Base-by-base conservation (phyloP, 2,797 vertebrate genomes). In the Microcaecilia unicolor region DNA sequence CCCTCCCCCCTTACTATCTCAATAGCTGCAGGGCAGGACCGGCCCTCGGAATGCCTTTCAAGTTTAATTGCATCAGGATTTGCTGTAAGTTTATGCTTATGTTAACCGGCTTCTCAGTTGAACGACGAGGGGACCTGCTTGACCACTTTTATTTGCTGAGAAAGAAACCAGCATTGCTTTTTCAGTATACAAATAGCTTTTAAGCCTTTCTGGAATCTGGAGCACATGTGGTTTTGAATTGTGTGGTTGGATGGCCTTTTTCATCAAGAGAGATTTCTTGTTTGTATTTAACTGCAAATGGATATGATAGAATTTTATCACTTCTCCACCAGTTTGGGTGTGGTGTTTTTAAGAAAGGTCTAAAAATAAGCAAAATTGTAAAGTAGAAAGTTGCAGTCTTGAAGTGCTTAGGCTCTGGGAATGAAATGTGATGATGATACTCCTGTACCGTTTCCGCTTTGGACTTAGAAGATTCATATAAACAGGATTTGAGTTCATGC, bases 131-230 rank as follows among this genome's bases (percentile, higher is more conserved):
- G n/a, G 73, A 76, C 72, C 34, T 48, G 62, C 72, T 61, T 49
- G 59, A 58, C 69, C 55, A 50, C 83, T 81, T 78, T 58, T 51
- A 76, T 72, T 83, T 81, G 74, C 72, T 51, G 65, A 70, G 74
- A 74, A 70, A 64, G 71, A 78, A 72, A 66, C 71, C 78, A 66
- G 62, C 74, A 61, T 74, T 52, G 80, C 69, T 77, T 70, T 76
- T 64, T 59, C 51, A 72, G 74, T 72, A 67, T 61, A 58, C 71
- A 55, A 1, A 56, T 31, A 57, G 58, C 38, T 44, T 37, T 51
- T 58, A 53, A 69, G 74, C 76, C 48, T 44, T 65, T n/a, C n/a
- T n/a, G n/a, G n/a, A n/a, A n/a, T n/a, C n/a, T 58, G 25, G 56
- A 55, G 72, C 74, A 68, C 76, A 63, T 80, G 83, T 77, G 76